These are phyloP conservation scores for Blastobasis lacticolella DNA, from an alignment of 2,888 invertebrate species.

Conservation along the genomic window DNA sequence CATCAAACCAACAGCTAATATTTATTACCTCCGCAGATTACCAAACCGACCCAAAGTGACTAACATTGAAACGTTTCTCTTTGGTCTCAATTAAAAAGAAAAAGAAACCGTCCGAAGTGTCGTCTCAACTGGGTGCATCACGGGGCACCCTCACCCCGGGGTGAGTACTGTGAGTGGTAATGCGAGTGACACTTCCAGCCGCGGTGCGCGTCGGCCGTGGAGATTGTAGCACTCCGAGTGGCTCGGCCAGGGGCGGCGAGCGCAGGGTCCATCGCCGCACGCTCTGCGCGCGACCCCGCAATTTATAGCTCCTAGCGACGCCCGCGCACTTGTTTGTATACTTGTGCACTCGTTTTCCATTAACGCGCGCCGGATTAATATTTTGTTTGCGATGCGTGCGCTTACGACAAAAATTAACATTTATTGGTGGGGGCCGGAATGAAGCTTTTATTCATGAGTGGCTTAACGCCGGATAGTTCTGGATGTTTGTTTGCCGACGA, in stretches of 20 bases:
- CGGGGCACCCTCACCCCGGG: too few species aligned
- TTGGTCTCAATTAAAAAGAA: too few species aligned
- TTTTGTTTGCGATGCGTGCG: conserved; percentile 69
- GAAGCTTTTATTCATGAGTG: conserved; percentile 71
- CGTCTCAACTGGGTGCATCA: too few species aligned
- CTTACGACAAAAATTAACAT: conserved; percentile 71
- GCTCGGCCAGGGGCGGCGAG: background rate
- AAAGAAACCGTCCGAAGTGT: too few species aligned
- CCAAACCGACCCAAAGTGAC: too few species aligned
- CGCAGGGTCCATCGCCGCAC: too few species aligned
- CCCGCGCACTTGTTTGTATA: conserved; percentile 60
- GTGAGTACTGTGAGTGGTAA: too few species aligned
- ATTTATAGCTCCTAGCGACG: conserved; percentile 53
- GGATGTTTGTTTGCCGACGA: conserved; percentile 64
- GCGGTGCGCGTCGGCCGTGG: conserved; percentile 15
- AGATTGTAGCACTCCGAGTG: conserved; percentile 22
- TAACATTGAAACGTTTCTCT: too few species aligned
- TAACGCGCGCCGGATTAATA: conserved; percentile 69
- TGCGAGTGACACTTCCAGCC: too few species aligned
- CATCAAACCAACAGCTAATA: too few species aligned
- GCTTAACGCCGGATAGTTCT: conserved; percentile 67
- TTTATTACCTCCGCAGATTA: too few species aligned
- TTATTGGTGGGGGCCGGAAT: conserved; percentile 67
- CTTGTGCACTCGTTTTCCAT: conserved; percentile 68
- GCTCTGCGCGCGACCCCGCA: conserved; percentile 35